These are phyloP conservation scores for Macrosoma leucophasiata DNA, from an alignment of 2,888 invertebrate species.

Conservation along the genomic window DNA sequence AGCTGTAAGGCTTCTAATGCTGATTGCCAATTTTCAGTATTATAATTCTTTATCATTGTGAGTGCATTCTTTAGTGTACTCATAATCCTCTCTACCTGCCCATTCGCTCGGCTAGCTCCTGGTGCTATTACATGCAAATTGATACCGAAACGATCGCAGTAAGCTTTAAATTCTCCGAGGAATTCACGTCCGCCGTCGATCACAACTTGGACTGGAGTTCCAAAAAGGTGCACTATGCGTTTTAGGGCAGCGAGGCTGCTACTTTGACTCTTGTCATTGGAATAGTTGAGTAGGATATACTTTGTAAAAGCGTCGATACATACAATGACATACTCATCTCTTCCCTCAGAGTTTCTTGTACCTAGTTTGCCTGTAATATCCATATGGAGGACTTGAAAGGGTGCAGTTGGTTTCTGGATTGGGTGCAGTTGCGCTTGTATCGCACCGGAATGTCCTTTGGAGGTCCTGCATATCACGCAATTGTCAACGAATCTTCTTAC, in stretches of 20 bases:
- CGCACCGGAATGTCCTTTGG: conserved; percentile 28
- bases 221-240: conserved; percentile 15
- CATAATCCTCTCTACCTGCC: conserved; percentile 22
- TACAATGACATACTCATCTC: conserved; percentile 23
- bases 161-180: conserved; percentile 18
- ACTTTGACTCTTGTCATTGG: conserved; percentile 8
- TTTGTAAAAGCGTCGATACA: conserved; percentile 21
- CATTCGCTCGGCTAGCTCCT: conserved; percentile 26
- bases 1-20: conserved; percentile 14
- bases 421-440: conserved; percentile 27
- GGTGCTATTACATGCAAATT: conserved; percentile 18
- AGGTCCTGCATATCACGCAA: conserved; percentile 27
- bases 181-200: conserved; percentile 24
- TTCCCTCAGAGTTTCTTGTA: conserved; percentile 9
- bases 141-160: conserved; percentile 20
- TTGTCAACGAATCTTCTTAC: conserved; percentile 27
- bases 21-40: conserved; percentile 20
- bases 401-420: conserved; percentile 21
- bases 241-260: conserved; percentile 13
- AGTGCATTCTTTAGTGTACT: conserved; percentile 13
- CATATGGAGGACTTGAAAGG: conserved; percentile 28
- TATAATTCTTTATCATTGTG: conserved; percentile 23
- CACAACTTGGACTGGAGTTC: conserved; percentile 20
- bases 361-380: conserved; percentile 28
- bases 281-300: conserved; percentile 8